These are phyloP conservation scores for Dissostichus mawsoni DNA, from an alignment of 2,113 vertebrate species.

Conservation along the genomic window DNA sequence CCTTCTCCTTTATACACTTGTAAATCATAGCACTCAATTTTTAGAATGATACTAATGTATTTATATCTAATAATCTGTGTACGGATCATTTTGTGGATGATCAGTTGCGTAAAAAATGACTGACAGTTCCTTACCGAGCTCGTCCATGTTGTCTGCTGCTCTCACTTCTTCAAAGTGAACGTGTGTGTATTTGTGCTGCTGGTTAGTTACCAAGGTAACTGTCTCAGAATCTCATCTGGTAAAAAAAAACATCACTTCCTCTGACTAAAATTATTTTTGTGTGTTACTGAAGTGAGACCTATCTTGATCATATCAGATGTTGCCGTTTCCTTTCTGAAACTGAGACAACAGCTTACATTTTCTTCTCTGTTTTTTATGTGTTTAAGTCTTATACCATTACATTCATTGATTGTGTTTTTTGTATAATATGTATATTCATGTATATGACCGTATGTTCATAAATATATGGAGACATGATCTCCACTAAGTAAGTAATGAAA, in stretches of 20 bases:
- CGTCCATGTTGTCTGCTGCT: conserved; percentile 68
- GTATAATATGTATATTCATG: too few species aligned
- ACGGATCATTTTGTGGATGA: neutral
- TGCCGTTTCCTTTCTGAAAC: conserved; percentile 14
- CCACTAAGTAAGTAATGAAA: too few species aligned
- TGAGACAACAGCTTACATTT: neutral
- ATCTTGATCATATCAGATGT: neutral
- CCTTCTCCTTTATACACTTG: neutral
- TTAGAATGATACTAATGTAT: neutral
- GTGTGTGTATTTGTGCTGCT: neutral
- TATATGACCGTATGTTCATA: too few species aligned
- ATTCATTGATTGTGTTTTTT: too few species aligned
- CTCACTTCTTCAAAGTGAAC: conserved; percentile 14
- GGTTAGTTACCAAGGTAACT: conserved; percentile 49
- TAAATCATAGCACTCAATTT: neutral
- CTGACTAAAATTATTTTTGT: neutral
- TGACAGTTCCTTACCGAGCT: conserved; percentile 73
- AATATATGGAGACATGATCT: too few species aligned
- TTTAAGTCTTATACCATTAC: too few species aligned
- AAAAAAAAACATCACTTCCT: conserved; percentile 60
- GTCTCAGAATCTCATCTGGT: neutral
- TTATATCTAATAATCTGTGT: neutral
- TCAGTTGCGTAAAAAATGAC: neutral
- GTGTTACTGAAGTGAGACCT: neutral
- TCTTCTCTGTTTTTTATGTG: neutral